Base-by-base conservation (phyloP, 1,140 invertebrate genomes). In the Papilio helenus region DNA sequence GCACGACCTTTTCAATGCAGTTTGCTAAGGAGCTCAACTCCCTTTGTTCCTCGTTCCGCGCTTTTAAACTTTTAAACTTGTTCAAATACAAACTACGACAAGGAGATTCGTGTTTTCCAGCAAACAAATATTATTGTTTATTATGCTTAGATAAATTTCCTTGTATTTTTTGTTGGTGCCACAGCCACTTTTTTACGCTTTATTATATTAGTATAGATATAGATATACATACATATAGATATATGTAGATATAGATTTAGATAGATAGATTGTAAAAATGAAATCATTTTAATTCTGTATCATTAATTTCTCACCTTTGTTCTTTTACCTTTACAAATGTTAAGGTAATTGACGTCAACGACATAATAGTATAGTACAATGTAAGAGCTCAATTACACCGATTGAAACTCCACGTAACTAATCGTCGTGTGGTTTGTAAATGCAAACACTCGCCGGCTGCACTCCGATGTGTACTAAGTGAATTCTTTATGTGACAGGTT, bases 31-130 rank as follows among this genome's bases (percentile, higher is more conserved):
- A 68, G 61, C 26, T 68, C 18, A 68, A 29, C 26, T 68, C 26
- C 61, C 61, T 68, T 68, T 68, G 61, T 68, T 29, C 23, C 26
- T 16, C 26, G 61, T 61, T 61, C 58, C 23, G 23, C 26, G 23
- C 26, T 68, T 68, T 68, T 68, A 29, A 68, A 68, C 23, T 68
- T 68, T 68, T 29, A 14, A 14, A 68, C 61, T 68, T 68, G 26
- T 68, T 68, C 26, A 68, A 68, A 68, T 29, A 29, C 34, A 65
- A 65, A 65, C 61, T 29, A 68, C 14, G 26, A 18, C 61, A 68
- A 68, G 26, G 3, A 29, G 8, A 18, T 29, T 68, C 26, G 14
- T 68, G 12, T 68, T 29, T 51, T 51, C 16, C 18, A 51, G 4
- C 14, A 18, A 51, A 20, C 9, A 55, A 55, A 55, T 55, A n/a